A percentile compares a stretch with the other conserved stretches of the same genome.
phyloP scores from a whole-genome alignment of 2,113 vertebrate genomes.

The Malurus elegans region DNA sequence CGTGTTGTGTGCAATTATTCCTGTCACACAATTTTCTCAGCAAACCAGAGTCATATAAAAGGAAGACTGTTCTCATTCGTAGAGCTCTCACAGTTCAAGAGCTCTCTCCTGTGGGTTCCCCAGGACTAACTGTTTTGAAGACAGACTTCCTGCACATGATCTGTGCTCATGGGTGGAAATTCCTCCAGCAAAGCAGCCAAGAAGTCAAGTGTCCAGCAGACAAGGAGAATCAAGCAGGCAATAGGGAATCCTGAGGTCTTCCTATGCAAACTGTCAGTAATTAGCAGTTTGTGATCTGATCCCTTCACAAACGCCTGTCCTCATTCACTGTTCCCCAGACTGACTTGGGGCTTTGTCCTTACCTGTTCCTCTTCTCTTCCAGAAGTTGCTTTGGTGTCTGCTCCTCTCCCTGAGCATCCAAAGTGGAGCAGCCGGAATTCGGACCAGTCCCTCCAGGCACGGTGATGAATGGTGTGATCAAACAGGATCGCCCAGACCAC shows the following conservation, averaged over 20 bases:
- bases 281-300: not conserved
- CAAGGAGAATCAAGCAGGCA: not conserved
- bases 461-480: constrained; percentile 75
- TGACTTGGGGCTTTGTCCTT: not conserved
- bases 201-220: not conserved
- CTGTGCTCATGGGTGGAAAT: not conserved
- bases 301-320: not conserved
- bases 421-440: constrained; percentile 44
- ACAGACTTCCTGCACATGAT: not conserved
- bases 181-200: not conserved
- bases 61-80: not conserved
- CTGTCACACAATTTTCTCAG: not conserved
- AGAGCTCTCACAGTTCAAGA: not conserved
- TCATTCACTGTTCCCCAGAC: not conserved
- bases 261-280: not conserved
- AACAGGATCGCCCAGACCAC: constrained; percentile 17
- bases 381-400: not conserved
- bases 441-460: not conserved
- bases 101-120: not conserved
- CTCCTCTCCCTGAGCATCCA: constrained; percentile 29
- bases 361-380: not conserved
- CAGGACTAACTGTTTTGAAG: not conserved
- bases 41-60: not conserved
- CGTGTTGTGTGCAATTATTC: not conserved
- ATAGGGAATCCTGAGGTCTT: not conserved